Conservation (phyloP, 2,797 vertebrate species). For the Sebastes umbrosus region DNA sequence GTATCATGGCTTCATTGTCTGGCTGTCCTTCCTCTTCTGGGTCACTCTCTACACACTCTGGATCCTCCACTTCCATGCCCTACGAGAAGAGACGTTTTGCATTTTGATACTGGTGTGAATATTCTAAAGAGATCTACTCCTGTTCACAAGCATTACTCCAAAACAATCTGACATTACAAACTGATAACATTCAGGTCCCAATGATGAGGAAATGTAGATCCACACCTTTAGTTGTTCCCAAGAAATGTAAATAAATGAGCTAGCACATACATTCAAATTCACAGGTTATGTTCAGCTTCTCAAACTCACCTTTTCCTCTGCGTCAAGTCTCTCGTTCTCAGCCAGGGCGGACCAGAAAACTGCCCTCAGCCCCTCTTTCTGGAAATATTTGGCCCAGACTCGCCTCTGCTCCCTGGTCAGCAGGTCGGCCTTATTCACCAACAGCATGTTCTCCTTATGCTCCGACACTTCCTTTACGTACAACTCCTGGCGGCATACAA, state of each 20-base stretch:
- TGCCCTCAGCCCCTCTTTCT: slow-evolving; percentile 87
- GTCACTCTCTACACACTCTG: slow-evolving; percentile 65
- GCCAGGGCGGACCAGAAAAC: slow-evolving; percentile 97
- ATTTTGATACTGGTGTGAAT: not conserved
- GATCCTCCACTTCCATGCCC: slow-evolving; percentile 73
- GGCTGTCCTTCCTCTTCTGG: slow-evolving; percentile 55
- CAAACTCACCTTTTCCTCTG: slow-evolving; percentile 83
- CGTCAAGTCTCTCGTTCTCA: slow-evolving; percentile 82
- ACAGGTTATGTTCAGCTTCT: not conserved
- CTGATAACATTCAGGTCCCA: not conserved
- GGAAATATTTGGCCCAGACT: slow-evolving; percentile 90
- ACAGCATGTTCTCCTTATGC: slow-evolving; percentile 92
- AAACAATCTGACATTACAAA: not conserved
- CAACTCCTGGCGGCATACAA: slow-evolving; percentile 82
- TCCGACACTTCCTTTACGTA: slow-evolving; percentile 90
- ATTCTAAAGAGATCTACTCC: not conserved
- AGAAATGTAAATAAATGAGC: not conserved
- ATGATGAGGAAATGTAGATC: not conserved
- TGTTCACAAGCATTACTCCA: not conserved
- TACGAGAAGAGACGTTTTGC: slow-evolving; percentile 47
- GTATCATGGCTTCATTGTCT: slow-evolving; percentile 11
- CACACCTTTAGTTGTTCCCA: not conserved
- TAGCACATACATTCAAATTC: not conserved
- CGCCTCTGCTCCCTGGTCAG: slow-evolving; percentile 88
- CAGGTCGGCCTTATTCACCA: slow-evolving; percentile 96